Base-by-base conservation (phyloP, 2,113 vertebrate genomes). In the Motacilla alba region DNA sequence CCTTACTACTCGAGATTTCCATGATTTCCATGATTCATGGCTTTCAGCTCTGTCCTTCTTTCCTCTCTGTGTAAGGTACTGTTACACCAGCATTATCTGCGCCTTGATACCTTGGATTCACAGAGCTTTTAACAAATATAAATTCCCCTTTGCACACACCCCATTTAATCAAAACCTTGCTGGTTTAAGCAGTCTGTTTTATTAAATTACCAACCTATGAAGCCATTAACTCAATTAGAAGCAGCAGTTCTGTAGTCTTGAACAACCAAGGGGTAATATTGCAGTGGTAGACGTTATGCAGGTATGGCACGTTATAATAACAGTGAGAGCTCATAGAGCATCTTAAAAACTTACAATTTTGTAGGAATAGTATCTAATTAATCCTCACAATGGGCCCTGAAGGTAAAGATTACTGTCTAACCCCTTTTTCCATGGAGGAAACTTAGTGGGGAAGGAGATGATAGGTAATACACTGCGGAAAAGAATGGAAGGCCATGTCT, bases 161-260 rank as follows among this genome's bases (percentile, higher is more conserved):
- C 87, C 83, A 91, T 95, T 97, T 96, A 96, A 97, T 97, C 94
- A 97, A 94, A 97, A 94, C 94, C 76, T 90, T 94, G 91, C 95
- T 97, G 94, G 88, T 96, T 97, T 96, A 97, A 97, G 95, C 93
- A 97, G 78, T 95, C 91, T 96, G 68, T 88, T 94, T 96, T 95
- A 96, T 97, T 97, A 95, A 97, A 96, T 97, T 96, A 96, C 90
- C 93, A 97, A 95, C 92, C 91, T 96, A 93, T 95, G 95, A 97
- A 96, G 75, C 90, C 78, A 90, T 93, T 97, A 97, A 97, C 94
- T 97, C 96, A 89, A 96, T 97, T 97, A 96, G 90, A 95, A 93
- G 90, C 88, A 91, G 94, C 77, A 90, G 89, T 90, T 94, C 94
- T 94, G 86, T 93, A 79, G 85, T 95, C 87, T 91, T 93, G 93